These are phyloP conservation scores for Epizoanthus stellaris DNA, from an alignment of 92 coral and sea anemone species.

Conservation along the genomic window DNA sequence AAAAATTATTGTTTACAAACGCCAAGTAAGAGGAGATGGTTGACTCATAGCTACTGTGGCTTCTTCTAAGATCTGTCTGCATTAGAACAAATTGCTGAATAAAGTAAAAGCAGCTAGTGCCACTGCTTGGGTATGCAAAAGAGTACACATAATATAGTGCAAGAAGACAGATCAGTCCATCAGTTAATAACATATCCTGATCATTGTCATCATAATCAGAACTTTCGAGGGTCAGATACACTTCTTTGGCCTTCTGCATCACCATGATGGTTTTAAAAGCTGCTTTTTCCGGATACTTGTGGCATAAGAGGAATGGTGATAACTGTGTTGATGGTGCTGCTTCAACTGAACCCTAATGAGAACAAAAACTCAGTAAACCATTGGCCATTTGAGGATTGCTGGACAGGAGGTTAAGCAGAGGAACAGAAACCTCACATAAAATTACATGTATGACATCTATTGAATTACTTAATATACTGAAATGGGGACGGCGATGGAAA, in stretches of 20 bases:
- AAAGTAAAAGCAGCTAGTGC: neutral
- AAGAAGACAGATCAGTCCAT: neutral
- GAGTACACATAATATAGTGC: neutral
- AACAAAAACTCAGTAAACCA: neutral
- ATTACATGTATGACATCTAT: no score
- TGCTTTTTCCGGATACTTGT: neutral
- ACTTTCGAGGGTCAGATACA: neutral
- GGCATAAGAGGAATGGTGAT: neutral
- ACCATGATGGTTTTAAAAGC: neutral
- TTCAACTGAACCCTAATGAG: neutral
- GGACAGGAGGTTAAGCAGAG: neutral
- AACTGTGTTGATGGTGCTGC: neutral
- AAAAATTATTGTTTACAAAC: neutral
- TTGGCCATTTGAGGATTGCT: neutral
- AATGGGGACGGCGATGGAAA: neutral
- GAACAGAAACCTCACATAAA: neutral
- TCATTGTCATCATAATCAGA: neutral
- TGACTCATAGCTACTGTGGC: conserved; percentile 2
- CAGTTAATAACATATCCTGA: neutral
- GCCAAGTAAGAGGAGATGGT: neutral
- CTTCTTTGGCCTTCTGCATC: neutral
- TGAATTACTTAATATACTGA: no score
- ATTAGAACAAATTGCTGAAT: neutral
- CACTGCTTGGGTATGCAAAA: neutral
- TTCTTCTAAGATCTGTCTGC: neutral